Conservation (phyloP, 2,797 vertebrate species). For the Spinus olivaceus region DNA sequence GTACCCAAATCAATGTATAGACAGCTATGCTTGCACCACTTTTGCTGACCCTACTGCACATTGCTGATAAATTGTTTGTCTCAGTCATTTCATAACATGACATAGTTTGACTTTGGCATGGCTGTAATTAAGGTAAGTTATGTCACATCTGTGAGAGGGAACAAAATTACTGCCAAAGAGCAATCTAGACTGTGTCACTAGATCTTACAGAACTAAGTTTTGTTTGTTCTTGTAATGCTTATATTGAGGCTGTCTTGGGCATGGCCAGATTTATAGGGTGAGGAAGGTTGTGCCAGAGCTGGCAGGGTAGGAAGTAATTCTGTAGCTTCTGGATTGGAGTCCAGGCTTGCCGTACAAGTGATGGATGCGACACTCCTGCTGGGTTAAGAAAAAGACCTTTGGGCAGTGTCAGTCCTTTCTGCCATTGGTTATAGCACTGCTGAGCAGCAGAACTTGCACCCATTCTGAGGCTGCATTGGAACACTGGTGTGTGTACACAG, state of each 20-base stretch:
- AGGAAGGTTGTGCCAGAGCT: not conserved
- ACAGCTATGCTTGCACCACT: not conserved
- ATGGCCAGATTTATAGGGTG: not conserved
- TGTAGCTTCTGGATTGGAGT: not conserved
- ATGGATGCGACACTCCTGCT: not conserved
- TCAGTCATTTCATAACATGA: not conserved
- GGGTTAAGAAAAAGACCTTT: not conserved
- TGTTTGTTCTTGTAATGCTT: not conserved
- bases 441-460: not conserved
- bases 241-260: not conserved
- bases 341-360: not conserved
- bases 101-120: too few relatives aligned
- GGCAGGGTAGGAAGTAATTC: not conserved
- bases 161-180: not conserved
- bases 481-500: not conserved
- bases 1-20: not conserved
- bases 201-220: not conserved
- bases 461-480: rapidly evolving
- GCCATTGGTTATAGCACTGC: not conserved
- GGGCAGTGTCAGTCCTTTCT: not conserved
- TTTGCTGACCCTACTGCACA: not conserved
- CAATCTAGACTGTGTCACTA: not conserved
- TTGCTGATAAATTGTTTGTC: not conserved
- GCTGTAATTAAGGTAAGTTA: not conserved
- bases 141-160: not conserved